Percentiles rank a stretch among this genome's conserved stretches.
phyloP scores from a whole-genome alignment of 2,888 invertebrate genomes.

The Spisula subtruncata region DNA sequence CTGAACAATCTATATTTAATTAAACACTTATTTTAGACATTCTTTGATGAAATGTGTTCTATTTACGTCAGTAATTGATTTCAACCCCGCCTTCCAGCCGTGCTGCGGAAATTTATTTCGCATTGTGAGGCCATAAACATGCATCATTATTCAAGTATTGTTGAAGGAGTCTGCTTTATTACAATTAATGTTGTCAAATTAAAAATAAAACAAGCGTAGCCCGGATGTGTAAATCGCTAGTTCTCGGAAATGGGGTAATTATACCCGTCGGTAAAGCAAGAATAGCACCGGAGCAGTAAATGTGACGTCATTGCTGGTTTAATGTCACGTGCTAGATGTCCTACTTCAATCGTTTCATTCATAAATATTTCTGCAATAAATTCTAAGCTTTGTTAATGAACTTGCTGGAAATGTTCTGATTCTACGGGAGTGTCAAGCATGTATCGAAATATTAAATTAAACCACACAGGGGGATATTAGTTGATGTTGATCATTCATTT shows the following conservation, averaged over 20 bases:
- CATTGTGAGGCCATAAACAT: neutral
- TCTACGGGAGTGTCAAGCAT: too few species aligned
- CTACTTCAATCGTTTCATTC: neutral
- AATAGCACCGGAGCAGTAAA: neutral
- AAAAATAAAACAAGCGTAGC: neutral
- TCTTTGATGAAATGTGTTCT: neutral
- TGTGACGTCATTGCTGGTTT: neutral
- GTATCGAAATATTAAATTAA: too few species aligned
- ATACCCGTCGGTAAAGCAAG: neutral
- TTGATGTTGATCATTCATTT: too few species aligned
- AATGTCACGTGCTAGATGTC: neutral
- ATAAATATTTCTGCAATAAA: neutral
- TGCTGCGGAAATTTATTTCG: neutral
- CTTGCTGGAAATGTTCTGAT: too few species aligned
- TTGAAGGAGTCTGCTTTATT: neutral
- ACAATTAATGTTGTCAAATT: neutral
- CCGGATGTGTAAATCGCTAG: constrained; percentile 16
- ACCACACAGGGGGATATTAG: too few species aligned
- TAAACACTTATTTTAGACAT: neutral
- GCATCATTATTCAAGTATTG: neutral
- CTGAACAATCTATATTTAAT: constrained; percentile 44
- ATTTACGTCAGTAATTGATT: neutral
- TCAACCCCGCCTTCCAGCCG: neutral
- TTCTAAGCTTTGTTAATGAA: neutral
- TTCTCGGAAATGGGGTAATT: neutral